Conservation (phyloP, 2,113 vertebrate genomes). For the Tachycineta bicolor region DNA sequence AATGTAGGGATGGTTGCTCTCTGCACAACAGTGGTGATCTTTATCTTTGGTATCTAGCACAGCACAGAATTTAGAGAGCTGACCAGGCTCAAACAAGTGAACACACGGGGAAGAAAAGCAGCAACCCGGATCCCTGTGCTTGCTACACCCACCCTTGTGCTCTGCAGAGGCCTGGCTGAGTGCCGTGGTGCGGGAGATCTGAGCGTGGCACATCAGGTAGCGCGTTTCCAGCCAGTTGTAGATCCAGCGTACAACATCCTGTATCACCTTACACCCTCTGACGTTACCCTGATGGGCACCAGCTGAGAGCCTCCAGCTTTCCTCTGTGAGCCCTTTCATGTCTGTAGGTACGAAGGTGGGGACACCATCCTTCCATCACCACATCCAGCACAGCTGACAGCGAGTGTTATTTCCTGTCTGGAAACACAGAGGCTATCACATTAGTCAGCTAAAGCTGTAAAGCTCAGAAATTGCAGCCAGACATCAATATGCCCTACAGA, state of each 20-base stretch:
- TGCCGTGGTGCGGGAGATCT: background rate
- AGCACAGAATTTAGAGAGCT: background rate
- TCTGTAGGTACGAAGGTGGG: background rate
- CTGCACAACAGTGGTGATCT: background rate
- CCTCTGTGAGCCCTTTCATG: background rate
- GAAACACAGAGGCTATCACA: background rate
- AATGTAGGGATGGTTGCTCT: background rate
- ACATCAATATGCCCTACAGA: background rate
- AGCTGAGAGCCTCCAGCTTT: background rate
- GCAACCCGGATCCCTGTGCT: background rate
- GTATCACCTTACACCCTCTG: background rate
- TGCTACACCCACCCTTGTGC: rapidly evolving
- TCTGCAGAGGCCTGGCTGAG: background rate
- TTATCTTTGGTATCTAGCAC: background rate
- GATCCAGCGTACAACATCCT: background rate
- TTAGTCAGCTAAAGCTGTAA: background rate
- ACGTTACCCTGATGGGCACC: background rate
- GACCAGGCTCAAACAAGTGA: background rate
- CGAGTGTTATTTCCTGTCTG: conserved; percentile 11
- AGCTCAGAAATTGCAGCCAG: background rate
- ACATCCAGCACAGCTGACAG: background rate
- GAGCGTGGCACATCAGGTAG: background rate
- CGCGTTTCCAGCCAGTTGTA: background rate
- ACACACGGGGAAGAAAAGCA: background rate
- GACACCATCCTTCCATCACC: background rate